Percentiles rank a stretch among this genome's conserved stretches.
Conservation (phyloP, 2,113 vertebrate species). For the Hiodon tergisus region DNA sequence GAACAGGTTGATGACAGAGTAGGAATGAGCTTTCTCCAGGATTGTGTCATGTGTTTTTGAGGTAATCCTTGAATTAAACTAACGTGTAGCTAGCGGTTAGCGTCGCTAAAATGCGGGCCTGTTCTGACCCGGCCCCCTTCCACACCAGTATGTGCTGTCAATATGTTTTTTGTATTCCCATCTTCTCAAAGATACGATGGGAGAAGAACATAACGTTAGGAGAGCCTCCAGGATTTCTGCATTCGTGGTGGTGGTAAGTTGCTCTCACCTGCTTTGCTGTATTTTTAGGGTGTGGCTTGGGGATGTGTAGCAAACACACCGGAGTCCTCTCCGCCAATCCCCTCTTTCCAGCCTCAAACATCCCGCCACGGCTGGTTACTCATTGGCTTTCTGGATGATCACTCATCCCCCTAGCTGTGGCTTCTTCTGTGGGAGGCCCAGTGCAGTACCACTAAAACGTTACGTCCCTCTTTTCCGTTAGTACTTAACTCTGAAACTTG, state of each 20-base stretch:
- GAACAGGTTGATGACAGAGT: not conserved
- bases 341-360: not conserved
- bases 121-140: not conserved
- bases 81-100: too few relatives aligned
- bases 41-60: not conserved
- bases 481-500: too few relatives aligned
- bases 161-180: not conserved
- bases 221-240: slow-evolving; percentile 78
- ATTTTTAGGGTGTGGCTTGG: not conserved
- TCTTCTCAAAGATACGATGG: slow-evolving; percentile 74
- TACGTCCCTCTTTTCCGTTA: too few relatives aligned
- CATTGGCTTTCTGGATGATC: too few relatives aligned
- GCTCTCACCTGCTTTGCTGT: not conserved
- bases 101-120: not conserved
- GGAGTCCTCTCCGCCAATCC: not conserved
- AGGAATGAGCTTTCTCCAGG: not conserved
- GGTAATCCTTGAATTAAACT: not conserved
- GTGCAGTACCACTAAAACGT: too few relatives aligned
- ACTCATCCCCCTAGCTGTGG: too few relatives aligned
- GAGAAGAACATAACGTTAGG: slow-evolving; percentile 84
- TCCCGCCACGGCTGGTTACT: too few relatives aligned
- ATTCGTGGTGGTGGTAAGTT: slow-evolving; percentile 83
- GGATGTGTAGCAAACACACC: not conserved
- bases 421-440: too few relatives aligned
- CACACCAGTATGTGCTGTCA: not conserved